A percentile compares a stretch with the other conserved stretches of the same genome.
Conservation (phyloP, 2,113 vertebrate genomes). For the Pelmatolapia mariae region DNA sequence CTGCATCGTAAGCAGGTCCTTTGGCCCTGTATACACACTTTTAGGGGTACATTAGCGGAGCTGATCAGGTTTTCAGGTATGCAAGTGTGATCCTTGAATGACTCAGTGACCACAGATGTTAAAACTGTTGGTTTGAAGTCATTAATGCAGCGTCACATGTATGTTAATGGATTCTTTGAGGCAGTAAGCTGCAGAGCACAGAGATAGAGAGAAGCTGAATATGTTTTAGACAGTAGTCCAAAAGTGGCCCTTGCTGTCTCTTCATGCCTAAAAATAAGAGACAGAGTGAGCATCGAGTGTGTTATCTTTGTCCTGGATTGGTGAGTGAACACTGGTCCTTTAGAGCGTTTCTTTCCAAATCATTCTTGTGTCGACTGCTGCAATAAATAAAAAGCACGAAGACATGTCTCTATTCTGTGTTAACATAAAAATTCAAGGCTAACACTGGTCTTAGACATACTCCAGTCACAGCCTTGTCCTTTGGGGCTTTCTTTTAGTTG, state of each 20-base stretch:
- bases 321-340: neutral
- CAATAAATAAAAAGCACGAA: neutral
- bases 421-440: neutral
- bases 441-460: neutral
- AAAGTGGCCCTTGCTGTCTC: neutral
- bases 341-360: neutral
- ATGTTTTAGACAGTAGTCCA: neutral
- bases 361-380: neutral
- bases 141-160: neutral
- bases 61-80: neutral
- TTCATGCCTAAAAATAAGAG: neutral
- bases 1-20: neutral
- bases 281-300: neutral
- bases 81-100: neutral
- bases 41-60: neutral
- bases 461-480: neutral
- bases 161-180: neutral
- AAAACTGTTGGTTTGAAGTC: neutral
- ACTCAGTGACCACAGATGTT: neutral
- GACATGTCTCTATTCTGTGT: neutral
- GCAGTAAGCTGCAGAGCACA: neutral
- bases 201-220: neutral
- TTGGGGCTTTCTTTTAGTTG: neutral
- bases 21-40: neutral
- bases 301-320: neutral